Percentiles rank a stretch among this genome's conserved stretches.
Conservation (phyloP, 2,797 vertebrate species). For the Falco biarmicus region DNA sequence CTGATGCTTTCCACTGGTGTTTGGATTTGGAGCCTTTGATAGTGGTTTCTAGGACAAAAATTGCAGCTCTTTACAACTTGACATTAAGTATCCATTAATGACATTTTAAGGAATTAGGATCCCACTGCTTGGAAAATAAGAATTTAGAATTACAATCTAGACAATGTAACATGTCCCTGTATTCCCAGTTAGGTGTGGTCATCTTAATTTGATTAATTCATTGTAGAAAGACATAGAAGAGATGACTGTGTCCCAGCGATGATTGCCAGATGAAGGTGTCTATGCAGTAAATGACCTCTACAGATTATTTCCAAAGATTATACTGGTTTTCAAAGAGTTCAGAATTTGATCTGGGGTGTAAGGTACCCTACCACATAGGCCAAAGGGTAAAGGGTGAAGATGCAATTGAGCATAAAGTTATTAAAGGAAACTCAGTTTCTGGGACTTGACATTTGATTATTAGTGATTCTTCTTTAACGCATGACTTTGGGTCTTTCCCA, state of each 20-base stretch:
- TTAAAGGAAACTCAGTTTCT: background rate
- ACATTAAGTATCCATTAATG: background rate
- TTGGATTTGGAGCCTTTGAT: background rate
- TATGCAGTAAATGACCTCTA: accelerated
- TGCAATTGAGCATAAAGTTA: accelerated
- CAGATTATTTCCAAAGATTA: background rate
- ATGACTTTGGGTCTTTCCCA: background rate
- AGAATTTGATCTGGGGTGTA: background rate
- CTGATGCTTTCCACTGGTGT: background rate
- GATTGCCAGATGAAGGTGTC: background rate
- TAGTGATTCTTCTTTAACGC: background rate
- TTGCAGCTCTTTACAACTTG: background rate
- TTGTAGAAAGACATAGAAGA: background rate
- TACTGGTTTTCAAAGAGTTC: background rate
- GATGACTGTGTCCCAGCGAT: accelerated
- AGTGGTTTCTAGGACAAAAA: background rate
- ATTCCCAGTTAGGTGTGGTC: background rate
- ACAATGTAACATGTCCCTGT: background rate
- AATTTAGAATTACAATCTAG: background rate
- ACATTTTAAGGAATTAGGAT: background rate
- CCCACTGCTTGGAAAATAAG: background rate
- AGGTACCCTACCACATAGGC: accelerated
- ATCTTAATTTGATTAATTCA: background rate
- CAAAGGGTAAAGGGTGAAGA: background rate
- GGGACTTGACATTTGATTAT: background rate